Percentiles rank a stretch among this genome's conserved stretches.
These are phyloP conservation scores for Drosophila sucinea DNA, from an alignment of 1,140 invertebrate species.

Conservation along the genomic window DNA sequence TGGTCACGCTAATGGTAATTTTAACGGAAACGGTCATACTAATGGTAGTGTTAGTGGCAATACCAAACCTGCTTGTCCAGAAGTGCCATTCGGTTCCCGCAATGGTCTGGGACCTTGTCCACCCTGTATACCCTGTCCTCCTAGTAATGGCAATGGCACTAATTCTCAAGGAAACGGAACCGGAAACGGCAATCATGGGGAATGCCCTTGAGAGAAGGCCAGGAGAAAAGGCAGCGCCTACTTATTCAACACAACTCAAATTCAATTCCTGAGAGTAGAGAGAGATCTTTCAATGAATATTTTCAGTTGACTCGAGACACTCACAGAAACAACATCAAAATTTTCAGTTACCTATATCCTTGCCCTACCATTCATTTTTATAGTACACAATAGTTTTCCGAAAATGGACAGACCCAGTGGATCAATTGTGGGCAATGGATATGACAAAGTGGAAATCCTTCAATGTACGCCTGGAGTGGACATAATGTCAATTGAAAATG, in stretches of 20 bases:
- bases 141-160: background rate
- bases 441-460: constrained; percentile 4
- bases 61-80: background rate
- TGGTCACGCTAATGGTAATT: background rate
- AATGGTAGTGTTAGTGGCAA: background rate
- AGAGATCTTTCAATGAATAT: background rate
- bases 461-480: background rate
- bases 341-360: background rate
- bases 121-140: background rate
- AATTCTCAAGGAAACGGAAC: background rate
- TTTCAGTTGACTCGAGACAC: constrained; percentile 7
- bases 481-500: background rate
- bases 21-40: background rate
- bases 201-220: background rate
- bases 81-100: background rate
- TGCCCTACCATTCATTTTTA: background rate
- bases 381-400: background rate
- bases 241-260: background rate
- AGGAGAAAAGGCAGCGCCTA: background rate
- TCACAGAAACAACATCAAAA: constrained; percentile 9
- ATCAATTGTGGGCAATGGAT: constrained; percentile 1
- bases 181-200: background rate
- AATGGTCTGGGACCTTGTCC: constrained; percentile 10
- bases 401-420: background rate
- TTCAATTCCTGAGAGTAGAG: background rate